Base-by-base conservation (phyloP, 1,140 invertebrate species). In the Drosophila orena region DNA sequence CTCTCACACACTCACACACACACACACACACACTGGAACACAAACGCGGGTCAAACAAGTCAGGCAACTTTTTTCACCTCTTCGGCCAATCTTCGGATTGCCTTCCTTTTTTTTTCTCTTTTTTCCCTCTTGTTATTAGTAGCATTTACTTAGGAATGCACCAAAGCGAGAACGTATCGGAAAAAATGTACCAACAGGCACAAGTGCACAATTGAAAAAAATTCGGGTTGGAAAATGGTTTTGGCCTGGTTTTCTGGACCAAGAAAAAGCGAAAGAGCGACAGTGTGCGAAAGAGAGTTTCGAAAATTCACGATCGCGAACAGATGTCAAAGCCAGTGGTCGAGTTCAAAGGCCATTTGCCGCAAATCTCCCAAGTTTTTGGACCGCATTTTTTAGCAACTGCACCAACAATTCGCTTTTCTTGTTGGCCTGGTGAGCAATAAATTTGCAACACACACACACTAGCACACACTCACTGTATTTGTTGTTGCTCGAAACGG, bases 141-240 rank as follows among this genome's bases (percentile, higher is more conserved):
- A 88, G 84, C 84, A 88, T 88, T 88, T 88, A 88, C 79, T 88
- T 79, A 84, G 84, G 84, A 88, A 88, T 88, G 84, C 84, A 89
- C 86, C 81, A 89, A 80, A 89, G 84, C 84, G 84, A 88, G 84
- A 88, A 88, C 85, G 80, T 84, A 89, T 88, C 69, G 79, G 58
- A 79, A 83, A 89, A 89, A 81, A 89, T 70, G 77, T 77, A 88
- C 62, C 68, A 70, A 77, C 62, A 71, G 43, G 43, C 30, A 64
- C 72, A 76, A 71, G 80, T 77, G 58, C 76, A 89, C 59, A 57
- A 57, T 44, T 53, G 53, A 44, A 75, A 75, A 89, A 88, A 79
- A 30, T 30, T 77, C 65, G 34, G 34, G 47, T 27, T 59, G 59
- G 72, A 72, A 86, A 88, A 88, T 79, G 70, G 77, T 77, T 80